Evolutionary conservation across 1,140 invertebrate genomes (phyloP).

Genomic region (Trichonephila inaurata): DNA sequence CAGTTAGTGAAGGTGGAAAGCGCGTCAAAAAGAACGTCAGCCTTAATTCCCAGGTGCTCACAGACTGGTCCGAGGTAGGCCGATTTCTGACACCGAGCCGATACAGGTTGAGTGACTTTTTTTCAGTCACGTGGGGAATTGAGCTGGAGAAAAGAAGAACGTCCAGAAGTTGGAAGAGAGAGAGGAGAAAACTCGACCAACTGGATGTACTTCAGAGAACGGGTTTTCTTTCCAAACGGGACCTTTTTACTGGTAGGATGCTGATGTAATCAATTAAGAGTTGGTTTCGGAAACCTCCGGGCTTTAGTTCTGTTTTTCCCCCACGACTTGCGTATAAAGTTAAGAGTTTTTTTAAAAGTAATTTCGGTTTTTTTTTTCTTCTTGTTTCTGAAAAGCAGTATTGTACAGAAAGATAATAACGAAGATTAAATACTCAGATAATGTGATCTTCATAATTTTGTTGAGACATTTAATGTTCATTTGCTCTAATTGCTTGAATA

Average conservation of each 20-base stretch:
- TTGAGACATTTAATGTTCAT: too few species aligned
- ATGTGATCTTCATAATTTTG: too few species aligned
- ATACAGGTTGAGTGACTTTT: slow-evolving; percentile 68
- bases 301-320: neutral
- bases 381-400: too few species aligned
- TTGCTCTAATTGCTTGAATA: too few species aligned
- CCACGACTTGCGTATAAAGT: too few species aligned
- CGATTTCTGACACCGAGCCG: slow-evolving; percentile 49
- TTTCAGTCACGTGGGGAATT: slow-evolving; percentile 52
- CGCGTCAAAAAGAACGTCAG: neutral
- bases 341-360: too few species aligned
- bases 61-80: slow-evolving; percentile 35
- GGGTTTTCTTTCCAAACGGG: slow-evolving; percentile 37
- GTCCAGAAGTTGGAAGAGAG: slow-evolving; percentile 33
- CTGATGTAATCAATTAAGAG: slow-evolving; percentile 10
- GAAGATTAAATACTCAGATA: too few species aligned
- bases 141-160: slow-evolving; percentile 32
- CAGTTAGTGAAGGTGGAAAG: slow-evolving; percentile 12
- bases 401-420: too few species aligned
- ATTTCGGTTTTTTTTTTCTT: too few species aligned
- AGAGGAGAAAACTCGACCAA: slow-evolving; percentile 43
- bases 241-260: slow-evolving; percentile 4
- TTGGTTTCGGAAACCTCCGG: neutral
- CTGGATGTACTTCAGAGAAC: slow-evolving; percentile 52
- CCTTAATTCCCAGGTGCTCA: slow-evolving; percentile 38